These are phyloP conservation scores for Ochotona curzoniae DNA, from an alignment of 2,113 vertebrate genomes.

Conservation along the genomic window DNA sequence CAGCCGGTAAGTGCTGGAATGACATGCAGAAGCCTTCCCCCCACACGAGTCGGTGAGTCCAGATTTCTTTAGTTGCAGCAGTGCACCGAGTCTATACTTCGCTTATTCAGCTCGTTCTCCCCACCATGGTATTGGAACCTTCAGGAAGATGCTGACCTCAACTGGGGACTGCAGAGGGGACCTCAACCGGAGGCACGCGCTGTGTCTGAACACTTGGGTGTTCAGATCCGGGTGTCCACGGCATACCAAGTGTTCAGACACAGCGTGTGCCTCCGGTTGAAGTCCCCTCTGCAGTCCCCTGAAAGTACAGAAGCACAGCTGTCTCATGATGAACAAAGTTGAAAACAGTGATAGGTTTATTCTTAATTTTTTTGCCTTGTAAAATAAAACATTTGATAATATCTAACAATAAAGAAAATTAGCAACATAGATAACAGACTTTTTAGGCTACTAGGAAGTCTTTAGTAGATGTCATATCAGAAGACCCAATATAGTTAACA, in stretches of 20 bases:
- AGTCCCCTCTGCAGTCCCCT: not conserved
- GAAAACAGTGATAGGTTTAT: not conserved
- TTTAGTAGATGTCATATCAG: not conserved
- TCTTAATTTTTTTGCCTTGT: not conserved
- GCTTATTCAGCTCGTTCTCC: not conserved
- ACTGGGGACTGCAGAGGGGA: no score
- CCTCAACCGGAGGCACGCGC: no score
- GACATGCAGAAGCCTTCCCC: not conserved
- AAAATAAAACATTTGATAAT: not conserved
- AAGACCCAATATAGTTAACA: not conserved
- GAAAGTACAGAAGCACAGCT: not conserved
- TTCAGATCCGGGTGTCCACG: not conserved
- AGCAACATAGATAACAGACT: not conserved
- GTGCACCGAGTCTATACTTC: no score
- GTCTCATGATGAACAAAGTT: not conserved
- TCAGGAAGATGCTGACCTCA: not conserved
- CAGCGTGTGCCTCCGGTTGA: accelerated
- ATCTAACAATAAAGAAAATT: not conserved
- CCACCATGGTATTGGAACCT: not conserved
- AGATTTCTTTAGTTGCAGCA: not conserved
- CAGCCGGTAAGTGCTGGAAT: not conserved
- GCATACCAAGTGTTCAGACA: not conserved
- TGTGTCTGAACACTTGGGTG: no score
- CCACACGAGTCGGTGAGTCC: not conserved
- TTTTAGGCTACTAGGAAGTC: not conserved